These are phyloP conservation scores for Cygnus olor DNA, from an alignment of 2,797 vertebrate species.

Conservation along the genomic window DNA sequence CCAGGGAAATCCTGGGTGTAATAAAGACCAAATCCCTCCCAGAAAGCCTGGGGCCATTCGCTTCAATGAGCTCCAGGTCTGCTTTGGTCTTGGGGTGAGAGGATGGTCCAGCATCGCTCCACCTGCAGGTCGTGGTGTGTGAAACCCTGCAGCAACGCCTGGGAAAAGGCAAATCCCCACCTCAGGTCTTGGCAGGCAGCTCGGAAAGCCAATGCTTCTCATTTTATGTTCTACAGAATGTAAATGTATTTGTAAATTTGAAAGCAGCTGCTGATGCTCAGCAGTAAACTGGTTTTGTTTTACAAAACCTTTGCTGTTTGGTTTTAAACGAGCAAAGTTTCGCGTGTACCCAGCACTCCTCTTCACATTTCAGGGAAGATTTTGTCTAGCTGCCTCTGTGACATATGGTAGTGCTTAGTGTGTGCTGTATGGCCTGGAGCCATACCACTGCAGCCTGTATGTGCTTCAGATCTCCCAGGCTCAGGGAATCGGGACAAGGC, in stretches of 20 bases:
- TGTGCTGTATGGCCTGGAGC: conserved; percentile 66
- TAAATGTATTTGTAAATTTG: conserved; percentile 47
- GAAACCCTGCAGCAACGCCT: not conserved
- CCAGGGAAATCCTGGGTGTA: not conserved
- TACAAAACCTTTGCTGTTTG: conserved; percentile 55
- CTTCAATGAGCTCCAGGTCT: not conserved
- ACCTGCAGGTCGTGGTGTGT: accelerated
- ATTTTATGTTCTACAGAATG: conserved; percentile 33
- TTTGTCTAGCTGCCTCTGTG: conserved; percentile 65
- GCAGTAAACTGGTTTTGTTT: conserved; percentile 52
- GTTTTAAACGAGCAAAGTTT: conserved; percentile 3
- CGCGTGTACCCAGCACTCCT: not conserved
- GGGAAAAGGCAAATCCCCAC: not conserved
- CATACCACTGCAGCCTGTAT: conserved; percentile 71
- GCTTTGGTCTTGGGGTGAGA: accelerated
- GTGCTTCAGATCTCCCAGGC: conserved; percentile 67
- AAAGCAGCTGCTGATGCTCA: conserved; percentile 61
- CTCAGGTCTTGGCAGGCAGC: not conserved
- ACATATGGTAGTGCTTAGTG: conserved; percentile 73
- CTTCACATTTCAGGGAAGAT: conserved; percentile 33
- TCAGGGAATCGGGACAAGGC: conserved; percentile 23
- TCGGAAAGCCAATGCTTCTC: conserved; percentile 33
- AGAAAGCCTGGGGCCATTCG: accelerated
- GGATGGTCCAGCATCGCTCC: not conserved
- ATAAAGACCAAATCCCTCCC: not conserved